Base-by-base conservation (phyloP, 2,888 invertebrate genomes). In the Pyrrhosoma nymphula region DNA sequence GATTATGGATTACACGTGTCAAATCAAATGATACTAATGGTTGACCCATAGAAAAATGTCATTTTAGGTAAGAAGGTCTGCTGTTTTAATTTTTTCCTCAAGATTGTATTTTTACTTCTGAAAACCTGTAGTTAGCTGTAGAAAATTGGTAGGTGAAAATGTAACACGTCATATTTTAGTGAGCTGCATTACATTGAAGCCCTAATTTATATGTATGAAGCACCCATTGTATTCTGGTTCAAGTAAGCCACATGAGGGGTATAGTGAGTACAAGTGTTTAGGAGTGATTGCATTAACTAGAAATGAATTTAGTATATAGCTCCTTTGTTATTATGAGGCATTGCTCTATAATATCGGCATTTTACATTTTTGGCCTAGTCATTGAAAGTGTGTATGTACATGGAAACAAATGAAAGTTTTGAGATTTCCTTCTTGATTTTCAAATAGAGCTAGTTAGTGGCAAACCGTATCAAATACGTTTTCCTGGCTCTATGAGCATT, bases 1-100 rank as follows among this genome's bases (percentile, higher is more conserved):
- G 90, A 35, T 90, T n/a, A 60, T 90, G 90, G 91, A 91, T 39
- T 39, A 39, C 56, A 91, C 63, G 39, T 39, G 39, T 91, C 63
- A 63, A 91, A 63, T 91, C 18, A 35, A 63, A 91, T 91, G 35
- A 63, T 63, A 39, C 35, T 60, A 39, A 63, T 30, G 60, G 2
- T 47, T 47, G 47, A 47, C 8, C 8, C 60, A 4, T 60, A 60
- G 16, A 12, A 60, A n/a, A 47, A 12, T 69, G 69, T 47, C 69
- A 60, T 60, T 26, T 47, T 47, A 47, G 47, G 47, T 8, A 47
- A 47, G 47, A 47, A 47, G 47, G n/a, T 69, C 26, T 69, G 20
- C 26, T 26, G 20, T 69, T 60, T 69, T 69, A 26, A 69, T 26
- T 69, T 69, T 47, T n/a, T n/a, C n/a, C n/a, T n/a, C n/a, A 26